phyloP scores from a whole-genome alignment of 2,888 invertebrate genomes.

The Cephus pulcher region DNA sequence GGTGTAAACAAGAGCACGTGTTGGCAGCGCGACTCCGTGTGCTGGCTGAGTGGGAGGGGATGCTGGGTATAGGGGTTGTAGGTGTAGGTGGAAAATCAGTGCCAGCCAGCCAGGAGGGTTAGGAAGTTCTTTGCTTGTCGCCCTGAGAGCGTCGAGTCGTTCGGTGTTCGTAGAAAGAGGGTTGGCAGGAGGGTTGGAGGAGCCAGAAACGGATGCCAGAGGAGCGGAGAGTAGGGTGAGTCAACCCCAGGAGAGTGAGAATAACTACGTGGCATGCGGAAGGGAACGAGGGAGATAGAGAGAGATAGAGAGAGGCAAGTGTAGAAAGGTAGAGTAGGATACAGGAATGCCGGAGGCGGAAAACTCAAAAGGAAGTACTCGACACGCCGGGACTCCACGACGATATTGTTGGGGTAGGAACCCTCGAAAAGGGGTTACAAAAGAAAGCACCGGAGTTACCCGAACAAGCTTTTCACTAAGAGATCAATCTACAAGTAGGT shows the following conservation, averaged over 20 bases:
- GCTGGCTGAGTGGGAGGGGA: constrained; percentile 28
- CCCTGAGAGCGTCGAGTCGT: constrained; percentile 36
- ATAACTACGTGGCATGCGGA: constrained; percentile 2
- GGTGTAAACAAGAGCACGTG: constrained; percentile 65
- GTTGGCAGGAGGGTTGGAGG: constrained; percentile 9
- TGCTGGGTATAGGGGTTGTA: constrained; percentile 28
- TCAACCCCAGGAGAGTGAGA: not conserved
- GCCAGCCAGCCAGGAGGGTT: constrained; percentile 32
- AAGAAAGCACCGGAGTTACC: constrained; percentile 35
- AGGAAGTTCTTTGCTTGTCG: constrained; percentile 49
- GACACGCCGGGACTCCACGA: constrained; percentile 36
- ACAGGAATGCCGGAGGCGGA: constrained; percentile 42
- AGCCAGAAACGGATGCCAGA: constrained; percentile 8
- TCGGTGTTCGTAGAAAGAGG: constrained; percentile 23
- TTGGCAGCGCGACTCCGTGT: constrained; percentile 53
- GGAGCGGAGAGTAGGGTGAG: constrained; percentile 5
- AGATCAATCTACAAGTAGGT: not conserved
- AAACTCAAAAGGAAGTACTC: constrained; percentile 60
- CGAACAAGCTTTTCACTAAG: not conserved
- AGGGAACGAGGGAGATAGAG: not conserved
- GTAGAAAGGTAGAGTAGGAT: constrained; percentile 21
- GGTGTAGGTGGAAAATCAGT: constrained; percentile 47
- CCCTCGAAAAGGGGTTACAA: constrained; percentile 45
- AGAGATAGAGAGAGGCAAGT: not conserved
- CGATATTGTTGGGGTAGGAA: constrained; percentile 58